Percentiles rank a stretch among this genome's conserved stretches.
Evolutionary conservation across 1,140 invertebrate species (phyloP).

Genomic region (Eriocheir sinensis): DNA sequence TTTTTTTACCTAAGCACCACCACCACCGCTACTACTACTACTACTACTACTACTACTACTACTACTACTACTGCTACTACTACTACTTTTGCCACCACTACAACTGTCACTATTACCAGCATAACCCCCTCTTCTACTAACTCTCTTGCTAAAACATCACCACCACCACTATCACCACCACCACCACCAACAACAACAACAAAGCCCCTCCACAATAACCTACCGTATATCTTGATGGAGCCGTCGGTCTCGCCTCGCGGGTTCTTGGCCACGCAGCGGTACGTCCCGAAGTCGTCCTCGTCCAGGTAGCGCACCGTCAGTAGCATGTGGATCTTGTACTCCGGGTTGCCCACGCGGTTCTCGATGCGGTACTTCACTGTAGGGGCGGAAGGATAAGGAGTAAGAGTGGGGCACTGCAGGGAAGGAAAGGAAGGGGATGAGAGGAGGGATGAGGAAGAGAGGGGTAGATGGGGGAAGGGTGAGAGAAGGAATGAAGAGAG

Average conservation of each 20-base stretch:
- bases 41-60: conserved; percentile 9
- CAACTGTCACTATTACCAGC: background rate
- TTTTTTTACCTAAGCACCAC: no score
- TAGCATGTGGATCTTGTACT: conserved; percentile 80
- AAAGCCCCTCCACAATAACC: background rate
- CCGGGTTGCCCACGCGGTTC: conserved; percentile 84
- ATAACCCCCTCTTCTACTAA: background rate
- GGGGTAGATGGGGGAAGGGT: background rate
- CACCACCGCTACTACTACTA: background rate
- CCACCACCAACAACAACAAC: background rate
- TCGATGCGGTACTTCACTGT: conserved; percentile 87
- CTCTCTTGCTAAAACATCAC: no score
- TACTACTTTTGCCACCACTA: no score
- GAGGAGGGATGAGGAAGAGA: background rate
- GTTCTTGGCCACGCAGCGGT: conserved; percentile 97
- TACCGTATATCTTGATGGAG: conserved; percentile 85
- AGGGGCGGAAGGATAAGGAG: background rate
- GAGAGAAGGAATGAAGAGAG: background rate
- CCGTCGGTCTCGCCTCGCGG: conserved; percentile 95
- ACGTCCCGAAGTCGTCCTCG: conserved; percentile 89
- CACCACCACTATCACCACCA: background rate
- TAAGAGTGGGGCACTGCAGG: no score
- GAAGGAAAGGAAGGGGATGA: background rate
- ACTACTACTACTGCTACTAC: background rate
- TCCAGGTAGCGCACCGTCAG: conserved; percentile 81